phyloP scores from a whole-genome alignment of 2,797 vertebrate genomes.

The Siniperca undulata region DNA sequence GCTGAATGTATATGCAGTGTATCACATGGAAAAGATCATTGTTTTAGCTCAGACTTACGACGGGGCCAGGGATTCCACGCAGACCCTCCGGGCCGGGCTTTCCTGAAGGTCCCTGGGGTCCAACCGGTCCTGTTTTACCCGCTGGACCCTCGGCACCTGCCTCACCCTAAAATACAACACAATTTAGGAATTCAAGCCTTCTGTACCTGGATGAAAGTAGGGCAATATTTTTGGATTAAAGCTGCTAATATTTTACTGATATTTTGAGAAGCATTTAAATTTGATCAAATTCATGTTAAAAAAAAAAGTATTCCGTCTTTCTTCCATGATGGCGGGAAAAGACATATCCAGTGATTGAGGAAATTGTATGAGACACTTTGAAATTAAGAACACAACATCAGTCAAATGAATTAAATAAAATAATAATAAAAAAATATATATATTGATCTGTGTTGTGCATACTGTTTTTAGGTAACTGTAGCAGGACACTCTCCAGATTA shows the following conservation, averaged over 20 bases:
- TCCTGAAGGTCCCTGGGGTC: slow-evolving; percentile 95
- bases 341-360: neutral
- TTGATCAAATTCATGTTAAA: neutral
- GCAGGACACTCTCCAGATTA: neutral
- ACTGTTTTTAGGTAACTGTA: neutral
- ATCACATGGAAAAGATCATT: neutral
- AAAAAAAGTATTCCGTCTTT: neutral
- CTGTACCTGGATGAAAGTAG: neutral
- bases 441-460: neutral
- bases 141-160: slow-evolving; percentile 93
- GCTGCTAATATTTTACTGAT: neutral
- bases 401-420: neutral
- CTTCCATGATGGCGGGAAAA: neutral
- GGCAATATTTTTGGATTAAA: neutral
- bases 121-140: slow-evolving; percentile 98
- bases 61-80: slow-evolving; percentile 96
- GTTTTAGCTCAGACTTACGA: slow-evolving; percentile 85
- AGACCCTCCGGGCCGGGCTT: slow-evolving; percentile 97
- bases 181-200: neutral
- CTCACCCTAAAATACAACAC: slow-evolving; percentile 87
- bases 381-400: neutral
- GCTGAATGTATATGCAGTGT: slow-evolving; percentile 2
- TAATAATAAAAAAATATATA: neutral
- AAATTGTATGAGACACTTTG: neutral
- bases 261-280: neutral